phyloP scores from a whole-genome alignment of 2,888 invertebrate species.

The Pecten maximus region DNA sequence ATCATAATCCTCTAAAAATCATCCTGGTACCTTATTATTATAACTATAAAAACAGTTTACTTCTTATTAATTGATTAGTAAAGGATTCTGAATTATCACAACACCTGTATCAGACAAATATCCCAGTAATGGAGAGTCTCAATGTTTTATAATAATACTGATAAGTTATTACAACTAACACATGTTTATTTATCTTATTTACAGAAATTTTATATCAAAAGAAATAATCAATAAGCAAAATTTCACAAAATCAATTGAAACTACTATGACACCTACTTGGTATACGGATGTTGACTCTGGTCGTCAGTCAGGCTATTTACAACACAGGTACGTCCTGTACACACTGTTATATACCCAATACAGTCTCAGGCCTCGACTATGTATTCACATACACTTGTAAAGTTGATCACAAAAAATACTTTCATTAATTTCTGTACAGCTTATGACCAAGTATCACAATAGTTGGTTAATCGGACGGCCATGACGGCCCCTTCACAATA shows the following conservation, averaged over 20 bases:
- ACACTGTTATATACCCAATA: not conserved
- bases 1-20: too few species aligned
- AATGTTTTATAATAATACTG: too few species aligned
- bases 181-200: not conserved
- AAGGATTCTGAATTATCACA: too few species aligned
- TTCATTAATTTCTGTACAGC: not conserved
- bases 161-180: not conserved
- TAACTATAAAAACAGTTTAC: too few species aligned
- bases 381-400: not conserved
- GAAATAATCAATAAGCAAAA: not conserved
- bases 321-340: not conserved
- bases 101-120: too few species aligned
- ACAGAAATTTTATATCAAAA: slow-evolving; percentile 3
- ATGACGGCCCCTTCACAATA: not conserved
- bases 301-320: not conserved
- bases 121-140: too few species aligned
- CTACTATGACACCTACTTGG: not conserved
- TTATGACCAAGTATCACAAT: not conserved
- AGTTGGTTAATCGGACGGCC: slow-evolving; percentile 21
- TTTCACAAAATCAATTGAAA: not conserved
- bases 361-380: too few species aligned
- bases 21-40: too few species aligned
- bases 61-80: too few species aligned
- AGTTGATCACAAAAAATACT: not conserved
- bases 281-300: not conserved